Base-by-base conservation (phyloP, 2,888 invertebrate genomes). In the Zonitis immaculata region DNA sequence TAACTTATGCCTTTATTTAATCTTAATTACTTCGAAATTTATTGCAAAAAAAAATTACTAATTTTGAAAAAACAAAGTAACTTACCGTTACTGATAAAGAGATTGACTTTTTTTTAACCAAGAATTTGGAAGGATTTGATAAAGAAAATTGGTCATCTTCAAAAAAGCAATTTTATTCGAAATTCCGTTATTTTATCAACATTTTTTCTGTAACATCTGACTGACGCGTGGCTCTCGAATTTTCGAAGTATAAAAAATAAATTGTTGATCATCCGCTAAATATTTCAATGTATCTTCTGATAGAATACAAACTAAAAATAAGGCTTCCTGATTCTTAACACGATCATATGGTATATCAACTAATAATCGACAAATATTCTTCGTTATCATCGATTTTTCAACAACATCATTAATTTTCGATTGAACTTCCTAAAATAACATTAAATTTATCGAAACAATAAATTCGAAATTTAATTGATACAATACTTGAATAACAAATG, bases 401-500 rank as follows among this genome's bases (percentile, higher is more conserved):
- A 65, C 60, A 42, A 61, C 28, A 16, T 51, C 55, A 7, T 53
- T 51, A 28, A 47, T 20, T 12, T 56, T 54, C 1, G 51, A 46
- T 47, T 59, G 61, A 16, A 64, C 53, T 35, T 63, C 51, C 59
- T 64, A 43, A 57, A 62, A 63, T 30, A 14, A 45, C 42, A 57
- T 42, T 9, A 35, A 11, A 20, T 11, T 43, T 14, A 22, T 44
- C n/a, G 6, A 12, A 6, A 26, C 5, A 35, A 44, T 9, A 1
- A 18, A 20, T n/a, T n/a, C n/a, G n/a, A n/a, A n/a, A n/a, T n/a
- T n/a, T n/a, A n/a, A n/a, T n/a, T n/a, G n/a, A n/a, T n/a, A n/a
- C n/a, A n/a, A 58, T 66, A 74, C 74, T 64, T 69, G 66, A 4
- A 71, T 43, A 25, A 64, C 58, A 14, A 67, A 53, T 12, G 69